Evolutionary conservation across 2,888 invertebrate genomes (phyloP), one percentile per base, ranked within the genome.

Genomic region (Aleiodes testaceus): DNA sequence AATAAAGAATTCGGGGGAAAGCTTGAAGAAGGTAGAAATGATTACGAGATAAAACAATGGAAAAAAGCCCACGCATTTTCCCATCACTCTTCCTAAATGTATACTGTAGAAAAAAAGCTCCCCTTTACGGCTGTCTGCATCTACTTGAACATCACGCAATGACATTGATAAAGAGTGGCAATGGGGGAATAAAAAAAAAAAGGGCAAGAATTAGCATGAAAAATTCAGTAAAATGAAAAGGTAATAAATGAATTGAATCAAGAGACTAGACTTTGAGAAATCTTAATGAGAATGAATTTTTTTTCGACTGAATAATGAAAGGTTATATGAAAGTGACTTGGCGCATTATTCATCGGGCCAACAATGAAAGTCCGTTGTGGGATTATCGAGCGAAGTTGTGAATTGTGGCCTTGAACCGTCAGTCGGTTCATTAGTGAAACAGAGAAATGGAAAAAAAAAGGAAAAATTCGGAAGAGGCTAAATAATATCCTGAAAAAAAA

Each of bases 401-500:
- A n/a, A 52, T 22, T 53, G 26, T 26, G 53, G n/a, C 53, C 53
- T 53, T 53, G 53, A 53, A 53, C 52, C 14, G 22, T 52, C 52
- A 20, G 52, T 11, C 52, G 12, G 22, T 52, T 52, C 22, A 16
- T 52, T 52, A 52, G 36, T 36, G 36, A 36, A 36, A 36, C 36
- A 36, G 36, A 5, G 22, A 52, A 66, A 70, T 50, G 42, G 26
- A 74, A 61, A 18, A 44, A 36, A 74, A 61, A 18, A 44, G 49
- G 44, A 11, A 49, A 65, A 47, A 70, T 49, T 45, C 69, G 42
- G 66, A 65, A 49, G 61, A 52, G 7, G 12, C 9, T 11, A 11
- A 22, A n/a, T n/a, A n/a, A n/a, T n/a, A n/a, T n/a, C n/a, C n/a
- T 1, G 50, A 50, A 9, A 11, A 36, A 36, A 36, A 36, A 36